Evolutionary conservation across 2,797 vertebrate species (phyloP).

Genomic region (Spinibarbus caldwelli): DNA sequence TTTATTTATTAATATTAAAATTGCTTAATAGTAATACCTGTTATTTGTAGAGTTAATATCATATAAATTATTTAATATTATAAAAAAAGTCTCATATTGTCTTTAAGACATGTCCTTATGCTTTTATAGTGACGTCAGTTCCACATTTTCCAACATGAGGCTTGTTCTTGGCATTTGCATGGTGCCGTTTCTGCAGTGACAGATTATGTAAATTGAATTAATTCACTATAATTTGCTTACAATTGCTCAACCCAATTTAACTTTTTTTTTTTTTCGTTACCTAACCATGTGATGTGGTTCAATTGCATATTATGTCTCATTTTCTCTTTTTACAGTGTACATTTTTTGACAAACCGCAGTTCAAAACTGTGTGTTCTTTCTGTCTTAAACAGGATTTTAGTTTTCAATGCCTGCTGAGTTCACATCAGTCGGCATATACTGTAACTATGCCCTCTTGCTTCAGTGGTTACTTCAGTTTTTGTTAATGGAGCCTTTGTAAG

Average conservation of each 20-base stretch:
- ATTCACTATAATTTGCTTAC: slow-evolving; percentile 13
- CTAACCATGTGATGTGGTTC: slow-evolving; percentile 3
- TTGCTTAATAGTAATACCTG: background rate
- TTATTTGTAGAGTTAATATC: background rate
- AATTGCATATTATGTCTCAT: background rate
- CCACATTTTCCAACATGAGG: background rate
- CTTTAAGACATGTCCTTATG: background rate
- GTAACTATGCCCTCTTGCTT: background rate
- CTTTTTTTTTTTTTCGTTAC: background rate
- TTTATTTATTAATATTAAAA: background rate
- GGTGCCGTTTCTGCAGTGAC: background rate
- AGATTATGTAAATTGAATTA: background rate
- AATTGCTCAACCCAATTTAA: background rate
- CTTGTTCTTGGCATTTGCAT: background rate
- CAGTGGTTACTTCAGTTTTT: background rate
- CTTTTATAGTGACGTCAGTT: background rate
- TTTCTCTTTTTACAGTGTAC: background rate
- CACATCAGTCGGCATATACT: background rate
- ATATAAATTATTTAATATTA: background rate
- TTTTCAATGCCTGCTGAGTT: slow-evolving; percentile 2
- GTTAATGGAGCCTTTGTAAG: slow-evolving; percentile 20
- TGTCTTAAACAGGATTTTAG: background rate
- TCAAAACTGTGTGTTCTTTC: background rate
- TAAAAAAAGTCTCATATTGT: background rate
- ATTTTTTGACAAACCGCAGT: background rate